A percentile compares a stretch with the other conserved stretches of the same genome.
These are phyloP conservation scores for Pteronotus mesoamericanus DNA, from an alignment of 2,797 vertebrate species.

Conservation along the genomic window DNA sequence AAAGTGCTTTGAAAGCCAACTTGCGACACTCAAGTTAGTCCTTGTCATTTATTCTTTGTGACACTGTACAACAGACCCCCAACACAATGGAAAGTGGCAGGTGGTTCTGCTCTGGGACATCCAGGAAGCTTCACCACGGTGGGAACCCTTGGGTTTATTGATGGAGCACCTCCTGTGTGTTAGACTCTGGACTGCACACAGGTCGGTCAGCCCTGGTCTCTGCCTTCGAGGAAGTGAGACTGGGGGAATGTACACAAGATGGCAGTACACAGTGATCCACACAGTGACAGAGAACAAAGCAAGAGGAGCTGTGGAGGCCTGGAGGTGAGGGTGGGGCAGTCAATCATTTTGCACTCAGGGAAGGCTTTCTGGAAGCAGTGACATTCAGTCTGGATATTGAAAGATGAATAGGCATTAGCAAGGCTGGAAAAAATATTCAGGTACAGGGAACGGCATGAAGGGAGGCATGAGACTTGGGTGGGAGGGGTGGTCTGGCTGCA, in stretches of 20 bases:
- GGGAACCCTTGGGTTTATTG: not conserved
- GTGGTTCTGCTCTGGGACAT: not conserved
- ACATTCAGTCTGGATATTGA: not conserved
- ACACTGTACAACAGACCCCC: not conserved
- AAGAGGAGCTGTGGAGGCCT: not conserved
- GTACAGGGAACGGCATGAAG: not conserved
- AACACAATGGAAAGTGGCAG: not conserved
- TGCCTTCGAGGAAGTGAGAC: not conserved
- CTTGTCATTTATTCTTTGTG: not conserved
- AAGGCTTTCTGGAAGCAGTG: not conserved
- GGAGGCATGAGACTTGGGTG: not conserved
- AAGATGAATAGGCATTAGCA: not conserved
- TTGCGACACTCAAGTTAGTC: not conserved
- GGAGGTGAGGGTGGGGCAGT: not conserved
- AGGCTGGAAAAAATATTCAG: not conserved
- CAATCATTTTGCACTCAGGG: not conserved
- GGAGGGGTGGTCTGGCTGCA: not conserved
- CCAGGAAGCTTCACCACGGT: not conserved
- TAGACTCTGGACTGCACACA: not conserved
- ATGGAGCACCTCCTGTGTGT: not conserved
- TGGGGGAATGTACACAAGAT: not conserved
- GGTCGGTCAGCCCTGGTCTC: not conserved
- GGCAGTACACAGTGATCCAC: not conserved
- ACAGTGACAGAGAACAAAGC: not conserved
- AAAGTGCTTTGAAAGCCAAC: not conserved